Evolutionary conservation across 2,797 vertebrate species (phyloP).

Genomic region (Graptemys geographica): DNA sequence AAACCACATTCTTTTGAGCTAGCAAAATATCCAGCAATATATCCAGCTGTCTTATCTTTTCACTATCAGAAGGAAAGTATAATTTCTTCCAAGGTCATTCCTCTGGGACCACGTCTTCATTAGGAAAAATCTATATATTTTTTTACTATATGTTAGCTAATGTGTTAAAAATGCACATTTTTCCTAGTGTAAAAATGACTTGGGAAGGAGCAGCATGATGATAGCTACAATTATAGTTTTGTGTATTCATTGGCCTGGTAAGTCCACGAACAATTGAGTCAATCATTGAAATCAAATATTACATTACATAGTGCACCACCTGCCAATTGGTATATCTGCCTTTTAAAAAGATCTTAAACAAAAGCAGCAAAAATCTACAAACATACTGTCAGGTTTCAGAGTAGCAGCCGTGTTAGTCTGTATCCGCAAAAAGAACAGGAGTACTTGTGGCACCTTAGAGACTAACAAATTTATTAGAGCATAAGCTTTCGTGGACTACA

Average conservation of each 20-base stretch:
- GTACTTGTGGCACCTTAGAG: too few relatives aligned
- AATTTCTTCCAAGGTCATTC: not conserved
- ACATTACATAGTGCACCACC: not conserved
- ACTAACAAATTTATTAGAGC: too few relatives aligned
- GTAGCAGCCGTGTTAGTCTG: too few relatives aligned
- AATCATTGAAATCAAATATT: conserved; percentile 48
- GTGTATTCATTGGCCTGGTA: conserved; percentile 35
- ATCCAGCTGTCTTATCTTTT: not conserved
- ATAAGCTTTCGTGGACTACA: too few relatives aligned
- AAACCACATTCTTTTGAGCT: too few relatives aligned
- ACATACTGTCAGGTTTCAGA: not conserved
- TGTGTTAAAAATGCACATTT: not conserved
- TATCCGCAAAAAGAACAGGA: too few relatives aligned
- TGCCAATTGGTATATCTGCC: not conserved
- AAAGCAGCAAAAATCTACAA: not conserved
- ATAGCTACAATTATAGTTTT: not conserved
- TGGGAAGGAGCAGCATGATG: conserved; percentile 10
- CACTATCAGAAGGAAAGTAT: not conserved
- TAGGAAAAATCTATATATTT: not conserved
- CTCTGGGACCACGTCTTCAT: not conserved
- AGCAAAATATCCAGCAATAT: not conserved
- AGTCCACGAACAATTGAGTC: conserved; percentile 51
- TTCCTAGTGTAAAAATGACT: not conserved
- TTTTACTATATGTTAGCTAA: not conserved
- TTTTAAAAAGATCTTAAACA: conserved; percentile 7